phyloP scores from a whole-genome alignment of 2,797 vertebrate genomes.

The Notamacropus eugenii region DNA sequence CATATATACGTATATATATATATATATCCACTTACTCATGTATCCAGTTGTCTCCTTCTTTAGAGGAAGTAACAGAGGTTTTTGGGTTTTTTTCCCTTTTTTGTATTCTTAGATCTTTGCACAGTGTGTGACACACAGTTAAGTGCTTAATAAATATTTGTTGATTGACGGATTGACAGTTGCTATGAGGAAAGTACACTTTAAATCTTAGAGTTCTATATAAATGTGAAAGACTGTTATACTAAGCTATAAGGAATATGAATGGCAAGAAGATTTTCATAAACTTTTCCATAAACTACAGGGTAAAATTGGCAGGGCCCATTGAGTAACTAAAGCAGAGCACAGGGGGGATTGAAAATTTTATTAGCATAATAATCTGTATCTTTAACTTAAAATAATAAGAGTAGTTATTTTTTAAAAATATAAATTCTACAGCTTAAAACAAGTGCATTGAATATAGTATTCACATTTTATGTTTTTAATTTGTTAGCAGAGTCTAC shows the following conservation, averaged over 20 bases:
- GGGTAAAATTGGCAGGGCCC: background rate
- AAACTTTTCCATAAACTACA: background rate
- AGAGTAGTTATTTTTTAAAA: conserved; percentile 23
- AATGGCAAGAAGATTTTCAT: background rate
- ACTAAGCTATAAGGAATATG: background rate
- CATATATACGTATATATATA: background rate
- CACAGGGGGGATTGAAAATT: conserved; percentile 41
- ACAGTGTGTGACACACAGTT: background rate
- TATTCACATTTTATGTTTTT: conserved; percentile 52
- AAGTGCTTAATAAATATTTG: background rate
- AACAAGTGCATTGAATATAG: conserved; percentile 62
- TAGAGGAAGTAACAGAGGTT: background rate
- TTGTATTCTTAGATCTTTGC: background rate
- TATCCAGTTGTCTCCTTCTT: background rate
- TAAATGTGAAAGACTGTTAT: background rate
- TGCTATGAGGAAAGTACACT: background rate
- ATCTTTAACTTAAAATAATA: conserved; percentile 40
- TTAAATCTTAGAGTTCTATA: background rate
- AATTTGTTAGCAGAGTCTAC: conserved; percentile 59
- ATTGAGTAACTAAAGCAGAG: conserved; percentile 14
- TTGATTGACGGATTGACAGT: background rate
- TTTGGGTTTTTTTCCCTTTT: background rate
- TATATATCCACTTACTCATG: background rate
- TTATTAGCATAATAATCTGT: conserved; percentile 55
- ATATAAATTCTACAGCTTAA: conserved; percentile 38